Conservation (phyloP, 30 jellyfish, hydroid and myxozoan genomes). For the Aurelia coerulea region DNA sequence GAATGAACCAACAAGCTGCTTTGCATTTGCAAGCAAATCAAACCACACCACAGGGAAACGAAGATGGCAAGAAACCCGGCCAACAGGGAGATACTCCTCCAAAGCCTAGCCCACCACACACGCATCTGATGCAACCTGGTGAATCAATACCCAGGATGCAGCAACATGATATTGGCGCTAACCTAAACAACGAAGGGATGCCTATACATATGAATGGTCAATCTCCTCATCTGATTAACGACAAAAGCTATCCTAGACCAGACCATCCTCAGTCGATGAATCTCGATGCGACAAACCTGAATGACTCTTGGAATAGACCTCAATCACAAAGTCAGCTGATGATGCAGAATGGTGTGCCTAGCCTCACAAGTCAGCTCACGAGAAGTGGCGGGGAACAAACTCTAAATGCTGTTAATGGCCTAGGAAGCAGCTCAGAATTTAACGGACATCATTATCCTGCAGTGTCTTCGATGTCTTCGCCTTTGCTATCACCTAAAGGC, state of each 20-base stretch:
- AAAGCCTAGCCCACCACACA: slow-evolving; percentile 28
- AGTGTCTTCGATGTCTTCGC: slow-evolving; percentile 63
- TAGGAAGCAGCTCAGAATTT: slow-evolving; percentile 29
- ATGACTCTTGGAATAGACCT: slow-evolving; percentile 58
- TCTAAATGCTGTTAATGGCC: slow-evolving; percentile 46
- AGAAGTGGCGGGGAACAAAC: slow-evolving; percentile 62
- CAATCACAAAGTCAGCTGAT: slow-evolving; percentile 1
- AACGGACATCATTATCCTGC: slow-evolving; percentile 29
- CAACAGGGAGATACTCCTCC: neutral
- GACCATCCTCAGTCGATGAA: slow-evolving; percentile 3
- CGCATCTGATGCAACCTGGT: neutral
- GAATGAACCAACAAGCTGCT: slow-evolving; percentile 92
- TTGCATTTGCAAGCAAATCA: slow-evolving; percentile 64
- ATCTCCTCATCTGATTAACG: slow-evolving; percentile 17
- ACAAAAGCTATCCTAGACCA: slow-evolving; percentile 4
- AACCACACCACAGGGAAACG: slow-evolving; percentile 19
- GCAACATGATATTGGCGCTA: slow-evolving; percentile 23
- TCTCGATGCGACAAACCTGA: slow-evolving; percentile 14
- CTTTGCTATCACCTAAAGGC: slow-evolving; percentile 71
- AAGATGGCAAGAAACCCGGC: slow-evolving; percentile 13
- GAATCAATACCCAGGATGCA: slow-evolving; percentile 21
- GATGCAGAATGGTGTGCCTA: slow-evolving; percentile 31
- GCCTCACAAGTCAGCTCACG: slow-evolving; percentile 9
- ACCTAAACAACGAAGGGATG: slow-evolving; percentile 4
- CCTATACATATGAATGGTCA: slow-evolving; percentile 26